Percentiles rank a stretch among this genome's conserved stretches.
phyloP scores from a whole-genome alignment of 1,140 invertebrate species.

The Ectropis grisescens region DNA sequence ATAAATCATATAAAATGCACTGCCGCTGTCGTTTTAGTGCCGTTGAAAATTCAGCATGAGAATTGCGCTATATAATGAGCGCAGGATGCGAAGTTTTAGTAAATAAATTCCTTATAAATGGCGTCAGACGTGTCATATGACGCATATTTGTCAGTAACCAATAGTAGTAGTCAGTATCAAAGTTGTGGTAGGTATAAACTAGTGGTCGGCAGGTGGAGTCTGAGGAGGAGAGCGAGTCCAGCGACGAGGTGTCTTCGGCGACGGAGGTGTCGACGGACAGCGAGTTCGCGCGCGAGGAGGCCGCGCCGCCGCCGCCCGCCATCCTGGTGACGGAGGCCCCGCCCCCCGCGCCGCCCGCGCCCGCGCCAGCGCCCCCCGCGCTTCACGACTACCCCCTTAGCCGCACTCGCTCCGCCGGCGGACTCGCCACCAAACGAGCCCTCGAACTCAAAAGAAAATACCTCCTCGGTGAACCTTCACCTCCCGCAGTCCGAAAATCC shows the following conservation, averaged over 20 bases:
- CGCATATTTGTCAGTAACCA: too few species aligned
- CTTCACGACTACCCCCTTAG: constrained; percentile 82
- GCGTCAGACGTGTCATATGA: too few species aligned
- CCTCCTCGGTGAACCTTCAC: constrained; percentile 76
- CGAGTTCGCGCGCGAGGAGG: constrained; percentile 87
- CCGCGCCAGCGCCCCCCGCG: constrained; percentile 63
- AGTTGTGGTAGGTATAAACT: too few species aligned
- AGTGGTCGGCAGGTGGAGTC: constrained; percentile 75
- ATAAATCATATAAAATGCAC: too few species aligned
- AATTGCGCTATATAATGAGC: too few species aligned
- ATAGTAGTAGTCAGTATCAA: too few species aligned
- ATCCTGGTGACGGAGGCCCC: constrained; percentile 38
- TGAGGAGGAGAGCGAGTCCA: constrained; percentile 75
- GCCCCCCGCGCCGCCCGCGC: constrained; percentile 49
- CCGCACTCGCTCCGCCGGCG: constrained; percentile 86
- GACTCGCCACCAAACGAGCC: constrained; percentile 87
- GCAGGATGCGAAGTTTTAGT: too few species aligned
- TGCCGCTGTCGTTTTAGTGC: too few species aligned
- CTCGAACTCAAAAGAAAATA: constrained; percentile 89
- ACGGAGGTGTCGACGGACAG: constrained; percentile 94
- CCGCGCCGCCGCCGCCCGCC: constrained; percentile 69
- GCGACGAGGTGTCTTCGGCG: constrained; percentile 83
- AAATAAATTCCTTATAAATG: too few species aligned
- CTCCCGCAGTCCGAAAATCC: constrained; percentile 80
- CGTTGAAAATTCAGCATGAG: too few species aligned